Evolutionary conservation across 37 sponge, comb jelly and placozoan species (phyloP).

Genomic region (Geodia barretti): DNA sequence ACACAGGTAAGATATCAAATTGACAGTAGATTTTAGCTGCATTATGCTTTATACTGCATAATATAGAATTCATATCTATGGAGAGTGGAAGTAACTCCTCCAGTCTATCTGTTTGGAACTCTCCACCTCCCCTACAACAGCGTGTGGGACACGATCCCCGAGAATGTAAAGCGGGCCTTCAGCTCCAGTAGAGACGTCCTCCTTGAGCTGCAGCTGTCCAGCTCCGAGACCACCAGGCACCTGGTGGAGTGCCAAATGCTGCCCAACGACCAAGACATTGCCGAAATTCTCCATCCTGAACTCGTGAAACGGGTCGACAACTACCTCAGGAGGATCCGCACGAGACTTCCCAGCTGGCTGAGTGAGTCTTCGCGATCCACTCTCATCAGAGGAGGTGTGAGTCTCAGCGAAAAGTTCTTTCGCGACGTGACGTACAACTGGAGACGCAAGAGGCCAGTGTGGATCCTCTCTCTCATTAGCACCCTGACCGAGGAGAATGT

Average conservation of each 20-base stretch:
- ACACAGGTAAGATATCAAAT: not conserved
- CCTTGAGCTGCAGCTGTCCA: constrained; percentile 43
- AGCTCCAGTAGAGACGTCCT: constrained; percentile 23
- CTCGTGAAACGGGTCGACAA: constrained; percentile 10
- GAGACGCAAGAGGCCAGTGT: constrained; percentile 55
- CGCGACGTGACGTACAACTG: constrained; percentile 35
- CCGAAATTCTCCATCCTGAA: constrained; percentile 2
- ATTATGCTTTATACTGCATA: not conserved
- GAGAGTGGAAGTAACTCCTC: constrained; percentile 33
- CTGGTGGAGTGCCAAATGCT: constrained; percentile 22
- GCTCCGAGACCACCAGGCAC: constrained; percentile 1
- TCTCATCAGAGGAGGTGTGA: not conserved
- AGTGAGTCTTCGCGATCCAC: not conserved
- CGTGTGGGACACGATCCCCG: constrained; percentile 60
- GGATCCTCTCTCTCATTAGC: constrained; percentile 49
- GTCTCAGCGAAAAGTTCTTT: constrained; percentile 19
- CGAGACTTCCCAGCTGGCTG: constrained; percentile 42
- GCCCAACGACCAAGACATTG: constrained; percentile 15
- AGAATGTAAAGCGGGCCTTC: constrained; percentile 61
- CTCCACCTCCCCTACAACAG: constrained; percentile 64
- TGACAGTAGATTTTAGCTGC: no score
- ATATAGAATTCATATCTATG: constrained; percentile 68
- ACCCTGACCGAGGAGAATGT: constrained; percentile 51
- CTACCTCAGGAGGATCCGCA: constrained; percentile 25
- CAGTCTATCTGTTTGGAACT: constrained; percentile 71